Percentiles rank a stretch among this genome's conserved stretches.
Conservation (phyloP, 2,113 vertebrate genomes). For the Eira barbara region DNA sequence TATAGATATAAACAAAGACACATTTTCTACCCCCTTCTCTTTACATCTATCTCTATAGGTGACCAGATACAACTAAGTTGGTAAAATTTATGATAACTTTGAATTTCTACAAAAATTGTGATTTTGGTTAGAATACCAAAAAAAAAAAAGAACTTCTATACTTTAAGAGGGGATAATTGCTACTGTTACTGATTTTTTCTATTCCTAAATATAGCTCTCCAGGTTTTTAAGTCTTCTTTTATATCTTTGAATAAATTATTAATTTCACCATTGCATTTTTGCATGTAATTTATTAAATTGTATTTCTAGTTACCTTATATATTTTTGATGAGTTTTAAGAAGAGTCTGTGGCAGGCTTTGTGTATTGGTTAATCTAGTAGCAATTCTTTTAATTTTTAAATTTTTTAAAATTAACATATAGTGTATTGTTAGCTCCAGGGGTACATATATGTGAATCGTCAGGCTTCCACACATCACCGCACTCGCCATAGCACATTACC, state of each 20-base stretch:
- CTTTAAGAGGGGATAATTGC: neutral
- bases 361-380: neutral
- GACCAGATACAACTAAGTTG: neutral
- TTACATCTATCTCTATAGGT: neutral
- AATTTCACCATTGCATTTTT: neutral
- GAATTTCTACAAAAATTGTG: neutral
- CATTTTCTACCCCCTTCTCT: neutral
- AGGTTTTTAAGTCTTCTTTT: neutral
- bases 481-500: too few species aligned
- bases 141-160: too few species aligned
- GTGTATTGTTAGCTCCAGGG: too few species aligned
- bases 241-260: neutral
- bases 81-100: neutral
- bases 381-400: neutral
- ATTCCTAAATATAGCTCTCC: neutral
- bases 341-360: neutral
- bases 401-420: too few species aligned
- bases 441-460: too few species aligned
- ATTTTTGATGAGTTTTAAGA: neutral
- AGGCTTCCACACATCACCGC: too few species aligned
- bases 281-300: neutral
- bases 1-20: neutral
- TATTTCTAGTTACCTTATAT: neutral
- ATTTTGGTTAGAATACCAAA: neutral
- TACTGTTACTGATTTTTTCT: neutral